A percentile compares a stretch with the other conserved stretches of the same genome.
Evolutionary conservation across 2,888 invertebrate species (phyloP).

Genomic region (Amaurobius ferox): DNA sequence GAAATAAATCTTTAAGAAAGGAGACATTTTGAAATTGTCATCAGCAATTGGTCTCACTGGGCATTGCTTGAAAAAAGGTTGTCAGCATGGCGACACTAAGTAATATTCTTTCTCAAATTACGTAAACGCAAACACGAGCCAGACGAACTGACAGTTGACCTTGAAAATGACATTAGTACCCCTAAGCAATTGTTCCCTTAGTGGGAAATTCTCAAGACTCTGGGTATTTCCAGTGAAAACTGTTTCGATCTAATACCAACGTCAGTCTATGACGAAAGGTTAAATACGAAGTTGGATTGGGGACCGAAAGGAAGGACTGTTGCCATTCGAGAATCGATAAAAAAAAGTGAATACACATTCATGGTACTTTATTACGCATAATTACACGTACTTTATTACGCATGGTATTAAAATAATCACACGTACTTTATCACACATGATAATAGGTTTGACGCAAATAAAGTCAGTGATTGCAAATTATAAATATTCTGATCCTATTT

Average conservation of each 20-base stretch:
- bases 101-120: background rate
- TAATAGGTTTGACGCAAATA: background rate
- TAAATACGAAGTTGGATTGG: no score
- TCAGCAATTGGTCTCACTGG: no score
- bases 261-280: background rate
- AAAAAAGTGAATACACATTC: background rate
- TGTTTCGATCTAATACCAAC: background rate
- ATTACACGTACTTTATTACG: no score
- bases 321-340: background rate
- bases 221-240: background rate
- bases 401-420: no score
- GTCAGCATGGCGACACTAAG: no score
- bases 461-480: background rate
- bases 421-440: no score
- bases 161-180: background rate
- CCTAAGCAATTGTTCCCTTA: background rate
- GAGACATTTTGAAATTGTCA: no score
- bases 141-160: background rate
- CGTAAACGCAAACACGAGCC: background rate
- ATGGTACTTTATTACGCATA: background rate
- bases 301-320: no score
- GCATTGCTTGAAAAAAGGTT: no score
- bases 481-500: no score
- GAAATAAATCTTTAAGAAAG: no score
- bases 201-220: background rate